Percentiles rank a stretch among this genome's conserved stretches.
phyloP scores from a whole-genome alignment of 2,888 invertebrate species.

The Tholera decimalis region DNA sequence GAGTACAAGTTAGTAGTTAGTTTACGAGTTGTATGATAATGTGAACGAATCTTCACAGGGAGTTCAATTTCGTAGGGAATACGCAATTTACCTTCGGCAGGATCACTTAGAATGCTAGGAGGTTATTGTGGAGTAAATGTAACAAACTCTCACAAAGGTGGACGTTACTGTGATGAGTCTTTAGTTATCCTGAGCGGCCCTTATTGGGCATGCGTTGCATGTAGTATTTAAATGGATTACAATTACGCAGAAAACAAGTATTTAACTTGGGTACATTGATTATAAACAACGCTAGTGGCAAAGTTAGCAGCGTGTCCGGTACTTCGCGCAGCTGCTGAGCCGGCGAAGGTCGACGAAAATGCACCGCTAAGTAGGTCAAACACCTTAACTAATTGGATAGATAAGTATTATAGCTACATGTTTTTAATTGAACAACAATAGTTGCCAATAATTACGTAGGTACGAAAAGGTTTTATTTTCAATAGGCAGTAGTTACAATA shows the following conservation, averaged over 20 bases:
- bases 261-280: conserved; percentile 25
- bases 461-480: background rate
- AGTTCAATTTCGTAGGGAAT: too few species aligned
- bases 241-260: conserved; percentile 27
- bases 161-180: too few species aligned
- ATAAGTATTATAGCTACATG: conserved; percentile 43
- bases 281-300: conserved; percentile 43
- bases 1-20: too few species aligned
- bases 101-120: too few species aligned
- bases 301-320: conserved; percentile 42
- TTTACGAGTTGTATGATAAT: too few species aligned
- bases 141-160: too few species aligned
- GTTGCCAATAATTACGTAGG: conserved; percentile 5
- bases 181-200: too few species aligned
- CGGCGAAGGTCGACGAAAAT: conserved; percentile 81
- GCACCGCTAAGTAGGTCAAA: conserved; percentile 78
- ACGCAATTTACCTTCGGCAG: too few species aligned
- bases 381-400: conserved; percentile 60
- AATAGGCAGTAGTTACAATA: too few species aligned
- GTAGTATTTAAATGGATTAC: conserved; percentile 3
- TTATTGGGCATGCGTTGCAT: too few species aligned
- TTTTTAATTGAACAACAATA: conserved; percentile 17
- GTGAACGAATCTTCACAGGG: too few species aligned
- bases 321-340: conserved; percentile 58
- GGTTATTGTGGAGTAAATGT: too few species aligned